Percentiles rank a stretch among this genome's conserved stretches.
Evolutionary conservation across 2,113 vertebrate genomes (phyloP).

Genomic region (Ramphastos sulfuratus): DNA sequence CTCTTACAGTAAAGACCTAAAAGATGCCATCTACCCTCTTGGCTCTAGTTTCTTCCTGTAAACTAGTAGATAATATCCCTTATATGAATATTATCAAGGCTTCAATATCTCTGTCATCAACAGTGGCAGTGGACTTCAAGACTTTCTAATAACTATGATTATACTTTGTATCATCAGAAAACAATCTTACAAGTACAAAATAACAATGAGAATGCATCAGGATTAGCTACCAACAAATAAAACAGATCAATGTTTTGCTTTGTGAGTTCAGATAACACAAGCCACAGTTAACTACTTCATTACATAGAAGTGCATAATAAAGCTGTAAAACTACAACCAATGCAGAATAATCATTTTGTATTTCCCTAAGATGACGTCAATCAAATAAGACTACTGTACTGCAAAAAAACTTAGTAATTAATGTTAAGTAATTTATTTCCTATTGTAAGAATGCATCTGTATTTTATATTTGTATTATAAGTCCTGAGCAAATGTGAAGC

Average conservation of each 20-base stretch:
- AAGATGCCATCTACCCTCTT: neutral
- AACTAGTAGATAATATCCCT: neutral
- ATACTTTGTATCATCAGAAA: neutral
- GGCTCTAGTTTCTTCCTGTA: neutral
- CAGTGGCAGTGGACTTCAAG: neutral
- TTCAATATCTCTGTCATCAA: neutral
- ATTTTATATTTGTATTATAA: neutral
- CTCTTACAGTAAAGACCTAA: neutral
- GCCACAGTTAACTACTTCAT: neutral
- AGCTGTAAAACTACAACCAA: constrained; percentile 9
- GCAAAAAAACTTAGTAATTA: neutral
- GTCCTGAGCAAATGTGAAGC: neutral
- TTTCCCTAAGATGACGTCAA: neutral
- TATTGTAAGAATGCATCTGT: neutral
- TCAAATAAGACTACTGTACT: neutral
- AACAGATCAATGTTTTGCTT: neutral
- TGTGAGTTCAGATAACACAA: neutral
- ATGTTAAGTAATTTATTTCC: neutral
- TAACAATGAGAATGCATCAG: neutral
- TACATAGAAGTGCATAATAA: neutral
- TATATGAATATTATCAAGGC: neutral
- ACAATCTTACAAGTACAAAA: neutral
- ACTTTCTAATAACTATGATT: neutral
- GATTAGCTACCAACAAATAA: neutral
- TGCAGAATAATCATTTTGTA: neutral